Base-by-base conservation (phyloP, 2,797 vertebrate genomes). In the Ptychadena robeensis region DNA sequence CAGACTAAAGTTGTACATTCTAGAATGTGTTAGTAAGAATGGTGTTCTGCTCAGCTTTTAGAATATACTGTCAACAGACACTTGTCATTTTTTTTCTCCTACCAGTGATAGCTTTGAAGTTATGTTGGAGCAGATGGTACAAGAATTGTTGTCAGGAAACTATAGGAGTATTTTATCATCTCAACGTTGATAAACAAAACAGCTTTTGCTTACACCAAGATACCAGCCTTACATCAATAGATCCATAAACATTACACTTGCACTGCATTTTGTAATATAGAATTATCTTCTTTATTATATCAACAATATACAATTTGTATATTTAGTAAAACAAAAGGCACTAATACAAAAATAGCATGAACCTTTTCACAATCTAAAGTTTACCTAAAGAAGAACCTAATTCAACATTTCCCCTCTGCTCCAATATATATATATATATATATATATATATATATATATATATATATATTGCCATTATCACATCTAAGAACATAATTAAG, bases 91-190 rank as follows among this genome's bases (percentile, higher is more conserved):
- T 28, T 53, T 65, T 59, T 25, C 25, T 35, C 2, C 68, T n/a
- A 77, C 81, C 28, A 12, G 9, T 37, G 57, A 68, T 61, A 64
- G 25, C 73, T 64, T 82, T 77, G 44, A 82, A 82, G 68, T 63
- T 69, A 70, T 76, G 53, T 77, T 77, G 44, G 65, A 57, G 44
- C 66, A 44, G 22, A 63, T 67, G 69, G 79, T 66, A 59, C 73
- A 70, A 80, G 57, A 40, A 63, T 71, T 64, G 57, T 80, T 80
- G 77, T n/a, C 67, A 70, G 28, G 35, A 28, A 61, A 64, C 12
- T 61, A 3, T 38, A 75, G 64, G 57, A 70, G 48, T 1, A 22
- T 57, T 79, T 67, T 67, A 78, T 78, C 75, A 67, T 66, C n/a
- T 48, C 75, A 53, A 28, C 30, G 34, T 53, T 77, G 28, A 48